Percentiles rank a stretch among this genome's conserved stretches.
These are phyloP conservation scores for Cyprinodon variegatus DNA, from an alignment of 2,113 vertebrate species.

Conservation along the genomic window DNA sequence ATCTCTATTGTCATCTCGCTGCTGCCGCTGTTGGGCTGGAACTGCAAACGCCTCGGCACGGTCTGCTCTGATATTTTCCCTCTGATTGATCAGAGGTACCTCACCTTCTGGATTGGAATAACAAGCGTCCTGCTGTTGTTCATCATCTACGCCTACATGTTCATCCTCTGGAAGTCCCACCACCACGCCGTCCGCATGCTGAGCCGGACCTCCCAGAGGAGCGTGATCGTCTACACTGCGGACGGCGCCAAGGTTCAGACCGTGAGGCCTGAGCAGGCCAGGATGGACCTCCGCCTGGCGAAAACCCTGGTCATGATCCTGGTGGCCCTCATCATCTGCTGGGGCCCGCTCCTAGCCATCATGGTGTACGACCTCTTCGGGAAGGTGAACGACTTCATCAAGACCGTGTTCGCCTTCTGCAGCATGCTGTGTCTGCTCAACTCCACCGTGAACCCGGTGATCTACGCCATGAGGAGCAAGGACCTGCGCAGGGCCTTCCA, in stretches of 20 bases:
- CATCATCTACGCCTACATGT: constrained; percentile 98
- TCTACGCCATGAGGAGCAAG: constrained; percentile 97
- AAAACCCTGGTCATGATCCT: constrained; percentile 97
- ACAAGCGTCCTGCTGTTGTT: constrained; percentile 92
- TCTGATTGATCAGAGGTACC: constrained; percentile 92
- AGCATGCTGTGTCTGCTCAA: constrained; percentile 97
- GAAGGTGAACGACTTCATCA: constrained; percentile 94
- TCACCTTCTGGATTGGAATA: constrained; percentile 98
- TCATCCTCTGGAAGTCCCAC: constrained; percentile 98
- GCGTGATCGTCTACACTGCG: constrained; percentile 89
- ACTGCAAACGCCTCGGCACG: constrained; percentile 93
- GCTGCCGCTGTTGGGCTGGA: constrained; percentile 97
- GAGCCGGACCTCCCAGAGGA: constrained; percentile 94
- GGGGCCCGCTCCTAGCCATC: constrained; percentile 95
- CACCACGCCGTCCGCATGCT: constrained; percentile 96
- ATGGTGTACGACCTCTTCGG: constrained; percentile 98
- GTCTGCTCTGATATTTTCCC: constrained; percentile 98
- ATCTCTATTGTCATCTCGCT: constrained; percentile 92
- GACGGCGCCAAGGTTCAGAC: constrained; percentile 95
- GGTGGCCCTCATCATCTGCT: constrained; percentile 96
- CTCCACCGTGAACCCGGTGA: constrained; percentile 97
- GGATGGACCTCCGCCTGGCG: constrained; percentile 97
- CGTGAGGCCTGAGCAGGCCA: constrained; percentile 92
- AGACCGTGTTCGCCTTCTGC: constrained; percentile 97
- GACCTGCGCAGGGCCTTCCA: constrained; percentile 94